A percentile compares a stretch with the other conserved stretches of the same genome.
phyloP scores from a whole-genome alignment of 2,888 invertebrate species.

The Rhopalosiphum nymphaeae region DNA sequence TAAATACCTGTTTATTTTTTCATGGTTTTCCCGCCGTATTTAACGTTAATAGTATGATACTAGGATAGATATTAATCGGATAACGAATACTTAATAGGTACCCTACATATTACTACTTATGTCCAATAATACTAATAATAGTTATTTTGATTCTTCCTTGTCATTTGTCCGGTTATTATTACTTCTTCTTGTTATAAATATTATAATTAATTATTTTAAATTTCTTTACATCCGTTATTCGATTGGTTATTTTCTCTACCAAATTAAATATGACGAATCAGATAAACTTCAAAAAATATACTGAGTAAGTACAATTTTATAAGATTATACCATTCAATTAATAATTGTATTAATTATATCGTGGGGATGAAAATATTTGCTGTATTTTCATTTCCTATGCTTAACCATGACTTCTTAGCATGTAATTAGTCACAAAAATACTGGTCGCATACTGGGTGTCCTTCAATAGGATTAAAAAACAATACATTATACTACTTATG shows the following conservation, averaged over 20 bases:
- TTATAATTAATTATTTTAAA: background rate
- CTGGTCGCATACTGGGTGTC: background rate
- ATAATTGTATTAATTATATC: background rate
- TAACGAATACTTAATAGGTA: no score
- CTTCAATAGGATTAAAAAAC: background rate
- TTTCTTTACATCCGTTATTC: background rate
- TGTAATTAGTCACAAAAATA: background rate
- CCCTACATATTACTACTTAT: no score
- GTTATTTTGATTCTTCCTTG: background rate
- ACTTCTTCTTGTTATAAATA: background rate
- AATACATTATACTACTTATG: background rate
- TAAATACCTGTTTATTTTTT: no score
- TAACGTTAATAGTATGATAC: no score
- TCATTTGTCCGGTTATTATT: background rate
- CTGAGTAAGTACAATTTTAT: background rate
- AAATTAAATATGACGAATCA: background rate
- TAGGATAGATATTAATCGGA: no score
- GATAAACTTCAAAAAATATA: background rate
- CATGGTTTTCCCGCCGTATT: no score
- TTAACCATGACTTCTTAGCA: background rate
- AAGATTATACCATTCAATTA: background rate
- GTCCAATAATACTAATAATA: background rate
- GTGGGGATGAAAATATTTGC: background rate
- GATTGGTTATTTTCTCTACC: background rate
- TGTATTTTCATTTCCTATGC: background rate